phyloP scores from a whole-genome alignment of 2,113 vertebrate species.

The Todiramphus chloris region DNA sequence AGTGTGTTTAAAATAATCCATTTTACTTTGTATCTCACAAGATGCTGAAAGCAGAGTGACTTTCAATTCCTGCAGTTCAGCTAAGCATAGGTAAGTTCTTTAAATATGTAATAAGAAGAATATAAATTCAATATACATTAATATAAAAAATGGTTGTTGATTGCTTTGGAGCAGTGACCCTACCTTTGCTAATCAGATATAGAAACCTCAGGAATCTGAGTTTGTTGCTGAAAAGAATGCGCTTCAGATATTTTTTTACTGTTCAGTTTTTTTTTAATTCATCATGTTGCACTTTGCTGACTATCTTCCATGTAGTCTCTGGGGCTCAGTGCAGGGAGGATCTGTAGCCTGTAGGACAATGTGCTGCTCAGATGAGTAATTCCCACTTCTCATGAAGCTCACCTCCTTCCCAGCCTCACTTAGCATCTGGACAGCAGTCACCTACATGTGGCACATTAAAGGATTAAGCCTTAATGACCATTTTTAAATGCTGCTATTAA shows the following conservation, averaged over 20 bases:
- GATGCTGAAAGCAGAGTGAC: background rate
- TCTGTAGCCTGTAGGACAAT: background rate
- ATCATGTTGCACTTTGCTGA: background rate
- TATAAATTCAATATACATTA: background rate
- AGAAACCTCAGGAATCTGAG: background rate
- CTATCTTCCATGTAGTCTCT: background rate
- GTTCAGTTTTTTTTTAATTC: background rate
- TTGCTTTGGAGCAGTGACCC: background rate
- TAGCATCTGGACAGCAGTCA: background rate
- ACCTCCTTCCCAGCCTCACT: background rate
- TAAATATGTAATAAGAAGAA: conserved; percentile 13
- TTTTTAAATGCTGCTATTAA: conserved; percentile 13
- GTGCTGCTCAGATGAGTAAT: background rate
- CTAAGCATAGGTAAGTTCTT: background rate
- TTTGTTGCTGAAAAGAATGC: background rate
- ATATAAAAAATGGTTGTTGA: background rate
- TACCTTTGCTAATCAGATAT: background rate
- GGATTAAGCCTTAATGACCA: conserved; percentile 20
- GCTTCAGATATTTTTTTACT: background rate
- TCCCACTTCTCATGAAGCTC: background rate
- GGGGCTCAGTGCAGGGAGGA: background rate
- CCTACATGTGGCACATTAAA: background rate
- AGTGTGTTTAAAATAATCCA: background rate
- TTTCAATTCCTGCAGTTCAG: background rate
- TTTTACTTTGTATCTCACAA: background rate